Base-by-base conservation (phyloP, 1,140 invertebrate genomes). In the Pogonomyrmex barbatus region DNA sequence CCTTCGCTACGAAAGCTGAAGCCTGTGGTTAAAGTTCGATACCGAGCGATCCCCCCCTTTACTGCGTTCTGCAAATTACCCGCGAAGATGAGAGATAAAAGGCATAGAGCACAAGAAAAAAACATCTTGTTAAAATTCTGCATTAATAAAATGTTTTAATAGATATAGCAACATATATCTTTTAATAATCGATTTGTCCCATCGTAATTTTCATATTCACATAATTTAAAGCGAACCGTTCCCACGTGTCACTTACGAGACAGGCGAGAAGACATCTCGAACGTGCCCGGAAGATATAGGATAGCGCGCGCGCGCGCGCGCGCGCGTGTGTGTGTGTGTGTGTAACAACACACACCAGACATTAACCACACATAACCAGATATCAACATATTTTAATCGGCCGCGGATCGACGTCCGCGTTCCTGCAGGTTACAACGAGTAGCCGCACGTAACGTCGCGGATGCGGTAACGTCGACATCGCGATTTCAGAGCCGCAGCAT, bases 401-500 rank as follows among this genome's bases (percentile, higher is more conserved):
- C 17, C 17, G 42, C 39, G 45, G 42, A 36, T 58, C 10, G 42
- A 60, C 30, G 3, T 82, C 79, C 79, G 67, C 67, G 79, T 82
- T 82, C 54, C 54, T 73, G 0, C 2, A 12, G 17, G 10, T 73
- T 60, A 50, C 52, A 39, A 30, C 76, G 52, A 24, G 58, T 24
- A 33, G 56, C 12, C 47, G 36, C 8, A 17, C 47, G 63, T 82
- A 71, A 82, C 78, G 30, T 79, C 76, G 76, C 76, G 45, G 17
- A 73, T 82, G 79, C 56, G 39, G 67, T 82, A 82, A 82, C 33
- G 12, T 71, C 65, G 39, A 36, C 50, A 42, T 30, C 9, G 52
- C 6, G 79, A 82, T 73, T 82, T 82, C 79, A 52, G 79, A 58
- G 54, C 30, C 54, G 67, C 67, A 60, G 67, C 79, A 60, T 65